phyloP scores from a whole-genome alignment of 2,113 vertebrate species.

The Ahaetulla prasina region DNA sequence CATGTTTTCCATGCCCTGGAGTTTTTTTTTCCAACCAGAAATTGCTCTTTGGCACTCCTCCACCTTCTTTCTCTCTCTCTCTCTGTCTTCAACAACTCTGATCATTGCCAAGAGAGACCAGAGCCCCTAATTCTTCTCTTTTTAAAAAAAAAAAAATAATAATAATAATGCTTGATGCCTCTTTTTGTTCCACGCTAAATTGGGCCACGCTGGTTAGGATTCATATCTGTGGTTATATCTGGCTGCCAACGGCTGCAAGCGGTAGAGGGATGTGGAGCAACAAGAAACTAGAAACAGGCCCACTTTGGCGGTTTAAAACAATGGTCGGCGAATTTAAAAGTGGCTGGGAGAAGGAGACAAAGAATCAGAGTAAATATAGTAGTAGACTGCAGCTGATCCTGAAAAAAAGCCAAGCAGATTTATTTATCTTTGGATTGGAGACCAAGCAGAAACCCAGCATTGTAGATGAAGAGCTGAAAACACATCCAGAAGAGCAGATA shows the following conservation, averaged over 20 bases:
- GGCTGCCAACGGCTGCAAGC: background rate
- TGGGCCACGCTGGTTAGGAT: background rate
- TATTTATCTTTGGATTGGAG: background rate
- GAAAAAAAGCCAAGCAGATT: background rate
- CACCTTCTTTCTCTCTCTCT: background rate
- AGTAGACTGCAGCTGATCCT: background rate
- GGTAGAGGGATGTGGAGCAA: background rate
- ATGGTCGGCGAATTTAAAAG: constrained; percentile 6
- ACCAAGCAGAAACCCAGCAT: background rate
- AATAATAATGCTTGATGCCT: background rate
- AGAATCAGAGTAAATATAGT: rapidly evolving
- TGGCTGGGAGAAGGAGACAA: background rate
- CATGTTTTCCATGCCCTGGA: background rate
- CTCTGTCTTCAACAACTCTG: background rate
- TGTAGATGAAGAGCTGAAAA: background rate
- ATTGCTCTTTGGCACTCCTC: background rate
- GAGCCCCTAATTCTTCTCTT: constrained; percentile 2
- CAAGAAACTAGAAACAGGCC: constrained; percentile 32
- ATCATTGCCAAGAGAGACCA: constrained; percentile 29
- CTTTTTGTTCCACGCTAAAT: rapidly evolving
- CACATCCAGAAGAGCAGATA: background rate
- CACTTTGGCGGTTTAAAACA: background rate
- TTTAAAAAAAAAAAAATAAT: background rate
- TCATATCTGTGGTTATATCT: background rate
- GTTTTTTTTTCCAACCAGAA: background rate